Base-by-base conservation (phyloP, 2,888 invertebrate genomes). In the Pedicia rivosa region DNA sequence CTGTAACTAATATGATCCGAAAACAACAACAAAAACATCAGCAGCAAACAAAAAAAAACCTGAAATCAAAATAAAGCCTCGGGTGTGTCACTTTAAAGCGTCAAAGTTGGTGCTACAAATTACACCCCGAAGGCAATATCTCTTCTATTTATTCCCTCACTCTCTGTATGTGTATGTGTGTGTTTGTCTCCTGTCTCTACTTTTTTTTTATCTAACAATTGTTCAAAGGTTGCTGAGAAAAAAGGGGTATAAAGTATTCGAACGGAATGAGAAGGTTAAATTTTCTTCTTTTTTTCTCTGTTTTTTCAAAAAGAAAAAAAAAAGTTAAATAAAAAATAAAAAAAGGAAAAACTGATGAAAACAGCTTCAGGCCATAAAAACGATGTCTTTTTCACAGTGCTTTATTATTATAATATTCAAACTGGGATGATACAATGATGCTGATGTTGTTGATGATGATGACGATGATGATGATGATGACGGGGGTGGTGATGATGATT, bases 31-130 rank as follows among this genome's bases (percentile, higher is more conserved):
- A 24, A 34, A 20, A 20, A 20, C 5, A 20, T 20, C 20, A 20
- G 5, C 5, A 27, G n/a, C 27, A 27, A 27, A 27, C 6, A 27
- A 13, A 8, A 5, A n/a, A 27, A 27, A 27, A 27, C 7, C n/a
- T 13, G 5, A n/a, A 27, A 5, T n/a, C 5, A 5, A 27, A 5
- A n/a, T 8, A 20, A 20, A 20, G 20, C 8, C 8, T 20, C 8
- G 5, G 20, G 20, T 20, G 20, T 20, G 20, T 20, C 8, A 6
- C 5, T 20, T 5, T 20, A 20, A 43, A 45, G 43, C 40, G 40
- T 44, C 45, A 46, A 47, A 47, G 47, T 36, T 38, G 40, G 42
- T 38, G 56, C 50, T 51, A 52, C 50, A 55, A 54, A 54, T 55
- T 53, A 52, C 50, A 51, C 52, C n/a, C 55, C 54, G 33, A 31